Base-by-base conservation (phyloP, 1,140 invertebrate species). In the Formica exsecta region DNA sequence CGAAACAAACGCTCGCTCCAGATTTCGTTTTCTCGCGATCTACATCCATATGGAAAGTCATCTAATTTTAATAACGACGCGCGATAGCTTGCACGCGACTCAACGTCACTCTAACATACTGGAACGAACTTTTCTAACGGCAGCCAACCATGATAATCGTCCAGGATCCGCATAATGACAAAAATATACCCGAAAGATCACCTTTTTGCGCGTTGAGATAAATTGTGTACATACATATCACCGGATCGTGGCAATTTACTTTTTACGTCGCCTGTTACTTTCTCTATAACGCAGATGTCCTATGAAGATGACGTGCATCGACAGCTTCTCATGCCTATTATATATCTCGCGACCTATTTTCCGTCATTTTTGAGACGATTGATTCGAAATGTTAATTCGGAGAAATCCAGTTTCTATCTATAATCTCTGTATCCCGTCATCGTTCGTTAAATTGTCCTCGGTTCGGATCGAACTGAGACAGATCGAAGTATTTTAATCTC, bases 261-360 rank as follows among this genome's bases (percentile, higher is more conserved):
- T 91, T 91, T 93, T 86, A 75, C 90, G 88, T 89, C 79, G 88
- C 83, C 6, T 25, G 64, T 16, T 68, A 93, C 93, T 94, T 94
- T 94, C 93, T 93, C 92, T 87, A 73, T 85, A 86, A 76, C 65
- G 77, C 38, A 62, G 57, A 59, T n/a, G 62, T 64, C 25, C n/a
- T 11, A 70, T 62, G 74, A 88, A 89, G 84, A 25, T 74, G 75
- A 92, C 87, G 79, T 62, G 41, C 51, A 48, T 86, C 66, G 48
- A 74, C 76, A 76, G 88, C 51, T 84, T 86, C 73, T 86, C 73
- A 19, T 88, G 64, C 41, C 71, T 74, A 87, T 90, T 88, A 87
- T 91, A 89, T 64, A 48, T 54, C 71, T 57, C 11, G 61, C 86
- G 92, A 86, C 91, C 90, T 83, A 88, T 90, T 89, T 92, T 71